These are phyloP conservation scores for Caenorhabditis sinica DNA, from an alignment of 2,888 invertebrate genomes.

Conservation along the genomic window DNA sequence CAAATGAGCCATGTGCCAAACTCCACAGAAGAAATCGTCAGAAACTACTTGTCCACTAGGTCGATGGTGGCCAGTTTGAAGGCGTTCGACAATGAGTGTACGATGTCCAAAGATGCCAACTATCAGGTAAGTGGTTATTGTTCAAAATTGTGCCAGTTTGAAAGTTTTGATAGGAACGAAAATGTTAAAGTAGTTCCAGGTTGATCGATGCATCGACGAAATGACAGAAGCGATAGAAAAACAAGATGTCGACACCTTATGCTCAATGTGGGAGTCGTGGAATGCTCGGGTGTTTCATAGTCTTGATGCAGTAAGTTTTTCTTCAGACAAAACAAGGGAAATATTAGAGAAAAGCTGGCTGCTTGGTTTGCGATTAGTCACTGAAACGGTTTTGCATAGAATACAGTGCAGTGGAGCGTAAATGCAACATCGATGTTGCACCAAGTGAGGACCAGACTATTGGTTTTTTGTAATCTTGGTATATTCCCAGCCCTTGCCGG, in stretches of 20 bases:
- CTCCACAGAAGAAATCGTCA: constrained; percentile 66
- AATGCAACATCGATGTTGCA: too few relatives aligned
- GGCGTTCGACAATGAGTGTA: constrained; percentile 66
- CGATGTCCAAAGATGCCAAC: constrained; percentile 67
- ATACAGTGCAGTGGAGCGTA: too few relatives aligned
- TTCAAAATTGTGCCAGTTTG: neutral
- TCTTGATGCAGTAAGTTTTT: constrained; percentile 71
- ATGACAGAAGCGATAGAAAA: constrained; percentile 77
- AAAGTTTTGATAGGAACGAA: too few relatives aligned
- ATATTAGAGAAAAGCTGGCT: neutral
- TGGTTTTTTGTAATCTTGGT: too few relatives aligned
- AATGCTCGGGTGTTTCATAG: constrained; percentile 75
- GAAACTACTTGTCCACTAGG: constrained; percentile 66
- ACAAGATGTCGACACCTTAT: constrained; percentile 74
- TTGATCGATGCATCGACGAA: constrained; percentile 77
- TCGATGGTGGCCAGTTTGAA: constrained; percentile 65
- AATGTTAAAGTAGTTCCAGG: constrained; percentile 57
- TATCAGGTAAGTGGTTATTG: constrained; percentile 58
- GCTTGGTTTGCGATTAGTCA: too few relatives aligned
- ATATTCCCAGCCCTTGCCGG: too few relatives aligned
- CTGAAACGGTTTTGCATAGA: too few relatives aligned
- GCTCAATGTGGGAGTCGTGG: constrained; percentile 76
- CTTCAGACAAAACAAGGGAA: neutral
- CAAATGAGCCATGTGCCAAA: constrained; percentile 67
- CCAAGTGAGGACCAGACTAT: too few relatives aligned